Evolutionary conservation across 2,888 invertebrate species (phyloP).

Genomic region (Bursaphelenchus okinawaensis): DNA sequence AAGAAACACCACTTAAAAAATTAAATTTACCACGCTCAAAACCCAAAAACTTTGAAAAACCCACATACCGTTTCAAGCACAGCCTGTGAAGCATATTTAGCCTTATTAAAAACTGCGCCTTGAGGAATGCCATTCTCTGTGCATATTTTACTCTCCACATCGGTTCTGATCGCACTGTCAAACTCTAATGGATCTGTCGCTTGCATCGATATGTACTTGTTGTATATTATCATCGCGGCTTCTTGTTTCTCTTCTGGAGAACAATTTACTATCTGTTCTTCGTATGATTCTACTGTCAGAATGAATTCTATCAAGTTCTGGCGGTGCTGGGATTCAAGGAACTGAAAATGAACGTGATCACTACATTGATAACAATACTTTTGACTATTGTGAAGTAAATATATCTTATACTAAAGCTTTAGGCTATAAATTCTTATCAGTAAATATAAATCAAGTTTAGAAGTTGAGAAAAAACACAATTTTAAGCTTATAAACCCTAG

Average conservation of each 20-base stretch:
- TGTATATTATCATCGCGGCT: neutral
- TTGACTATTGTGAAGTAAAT: too few relatives aligned
- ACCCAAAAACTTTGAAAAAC: neutral
- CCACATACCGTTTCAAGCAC: neutral
- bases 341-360: conserved; percentile 1
- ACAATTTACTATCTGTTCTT: neutral
- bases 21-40: neutral
- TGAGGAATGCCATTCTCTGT: neutral
- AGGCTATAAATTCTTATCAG: too few relatives aligned
- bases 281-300: neutral
- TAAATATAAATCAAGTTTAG: too few relatives aligned
- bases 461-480: too few relatives aligned
- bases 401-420: too few relatives aligned
- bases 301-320: neutral
- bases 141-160: neutral
- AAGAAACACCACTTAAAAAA: neutral
- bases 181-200: neutral
- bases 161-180: neutral
- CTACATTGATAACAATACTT: too few relatives aligned
- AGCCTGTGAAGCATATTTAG: neutral
- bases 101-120: neutral
- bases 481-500: too few relatives aligned
- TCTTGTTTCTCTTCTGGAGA: neutral
- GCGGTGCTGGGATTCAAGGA: neutral
- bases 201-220: neutral